These are phyloP conservation scores for Galagoides demidoff DNA, from an alignment of 2,797 vertebrate genomes.

Conservation along the genomic window DNA sequence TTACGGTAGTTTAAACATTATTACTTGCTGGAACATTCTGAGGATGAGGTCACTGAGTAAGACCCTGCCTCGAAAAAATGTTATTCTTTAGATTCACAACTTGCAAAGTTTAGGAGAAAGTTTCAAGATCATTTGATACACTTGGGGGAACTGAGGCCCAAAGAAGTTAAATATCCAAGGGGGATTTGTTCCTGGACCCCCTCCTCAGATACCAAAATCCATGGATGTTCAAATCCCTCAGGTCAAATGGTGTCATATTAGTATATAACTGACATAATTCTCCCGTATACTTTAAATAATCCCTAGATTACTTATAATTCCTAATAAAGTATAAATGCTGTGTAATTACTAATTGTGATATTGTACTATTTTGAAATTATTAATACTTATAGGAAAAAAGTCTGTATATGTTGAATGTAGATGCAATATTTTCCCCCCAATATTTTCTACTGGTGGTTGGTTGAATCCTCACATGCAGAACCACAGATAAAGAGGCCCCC, in stretches of 20 bases:
- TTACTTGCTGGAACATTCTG: not conserved
- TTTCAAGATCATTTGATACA: not conserved
- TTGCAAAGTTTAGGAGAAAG: not conserved
- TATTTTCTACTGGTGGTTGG: not conserved
- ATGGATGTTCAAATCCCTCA: not conserved
- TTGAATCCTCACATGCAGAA: not conserved
- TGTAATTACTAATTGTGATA: not conserved
- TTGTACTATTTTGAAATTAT: not conserved
- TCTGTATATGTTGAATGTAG: not conserved
- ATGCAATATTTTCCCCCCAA: not conserved
- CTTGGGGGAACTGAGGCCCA: not conserved
- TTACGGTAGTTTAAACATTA: not conserved
- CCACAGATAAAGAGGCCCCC: not conserved
- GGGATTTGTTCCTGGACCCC: not conserved
- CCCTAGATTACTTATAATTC: not conserved
- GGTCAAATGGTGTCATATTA: not conserved
- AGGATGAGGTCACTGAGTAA: not conserved
- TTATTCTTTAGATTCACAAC: slow-evolving; percentile 24
- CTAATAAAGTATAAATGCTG: not conserved
- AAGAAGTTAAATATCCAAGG: not conserved
- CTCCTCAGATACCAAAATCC: not conserved
- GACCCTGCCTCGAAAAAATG: not conserved
- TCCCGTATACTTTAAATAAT: not conserved
- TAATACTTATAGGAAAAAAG: not conserved
- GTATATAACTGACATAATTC: not conserved